Evolutionary conservation across 2,888 invertebrate genomes (phyloP).

Genomic region (Pelosia muscerda): DNA sequence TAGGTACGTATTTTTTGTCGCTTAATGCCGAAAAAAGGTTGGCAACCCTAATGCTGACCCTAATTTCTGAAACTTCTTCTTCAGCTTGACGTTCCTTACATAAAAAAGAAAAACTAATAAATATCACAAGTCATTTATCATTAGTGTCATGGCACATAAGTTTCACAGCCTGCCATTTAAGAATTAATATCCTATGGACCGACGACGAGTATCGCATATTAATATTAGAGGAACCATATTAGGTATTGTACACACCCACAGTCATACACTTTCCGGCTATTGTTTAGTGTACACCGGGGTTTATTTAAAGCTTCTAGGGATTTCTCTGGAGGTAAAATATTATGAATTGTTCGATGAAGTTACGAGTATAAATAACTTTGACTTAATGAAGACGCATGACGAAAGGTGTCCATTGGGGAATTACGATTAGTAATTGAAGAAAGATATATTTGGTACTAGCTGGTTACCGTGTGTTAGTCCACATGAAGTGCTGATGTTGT

Average conservation of each 20-base stretch:
- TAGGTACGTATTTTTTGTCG: too few species aligned
- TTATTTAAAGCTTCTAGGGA: constrained; percentile 14
- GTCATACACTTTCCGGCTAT: constrained; percentile 47
- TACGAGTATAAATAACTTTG: constrained; percentile 15
- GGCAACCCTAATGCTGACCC: too few species aligned
- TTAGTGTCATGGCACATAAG: neutral
- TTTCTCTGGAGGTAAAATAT: constrained; percentile 9
- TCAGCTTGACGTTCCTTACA: too few species aligned
- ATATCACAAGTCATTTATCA: constrained; percentile 1
- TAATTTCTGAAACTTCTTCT: too few species aligned
- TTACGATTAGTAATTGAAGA: constrained; percentile 6
- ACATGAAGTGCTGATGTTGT: neutral
- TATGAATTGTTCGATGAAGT: constrained; percentile 1
- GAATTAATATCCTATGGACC: constrained; percentile 8
- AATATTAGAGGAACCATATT: constrained; percentile 17
- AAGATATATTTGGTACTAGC: neutral
- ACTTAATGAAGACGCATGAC: neutral
- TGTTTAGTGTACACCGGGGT: constrained; percentile 40
- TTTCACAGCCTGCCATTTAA: constrained; percentile 10
- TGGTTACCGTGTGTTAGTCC: neutral
- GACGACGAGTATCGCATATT: constrained; percentile 19
- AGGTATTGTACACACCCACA: constrained; percentile 18
- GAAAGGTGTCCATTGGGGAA: neutral
- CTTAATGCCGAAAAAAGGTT: too few species aligned
- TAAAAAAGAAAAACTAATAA: neutral